Evolutionary conservation across 2,113 vertebrate genomes (phyloP), one percentile per base, ranked within the genome.

Genomic region (Tychaedon coryphoeus): DNA sequence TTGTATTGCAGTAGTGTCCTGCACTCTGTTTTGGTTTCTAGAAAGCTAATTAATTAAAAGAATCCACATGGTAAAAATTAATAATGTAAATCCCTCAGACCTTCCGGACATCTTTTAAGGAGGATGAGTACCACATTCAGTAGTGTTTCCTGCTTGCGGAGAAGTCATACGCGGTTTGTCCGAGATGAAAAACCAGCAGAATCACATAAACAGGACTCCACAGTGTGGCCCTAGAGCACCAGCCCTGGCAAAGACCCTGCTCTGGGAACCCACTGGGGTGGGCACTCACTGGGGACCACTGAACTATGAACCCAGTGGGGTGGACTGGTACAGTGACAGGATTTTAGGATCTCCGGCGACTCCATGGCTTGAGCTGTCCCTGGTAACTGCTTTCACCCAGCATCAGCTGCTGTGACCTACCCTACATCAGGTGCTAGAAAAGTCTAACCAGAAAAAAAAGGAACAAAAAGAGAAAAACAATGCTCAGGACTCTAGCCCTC

Each of bases 31-130:
- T 92, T 62, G 62, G 56, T 96, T 96, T 92, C 79, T 83, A 86
- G 56, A 79, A 92, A 91, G 79, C 48, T 90, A 95, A 95, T 96
- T 95, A 87, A 90, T 96, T 96, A 82, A 88, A 95, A 82, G 61
- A 91, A 75, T 74, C 81, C 80, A 93, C 88, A 82, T 83, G 83
- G 79, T 77, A 60, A 73, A 66, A 91, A 70, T 90, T 29, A 94
- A 96, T 85, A 67, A 86, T 24, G 17, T 72, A 74, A 57, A 91
- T 95, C 86, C 51, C 87, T 95, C 36, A 51, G 60, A 53, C 85
- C 56, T 83, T 91, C 71, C n/a, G 19, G 57, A 26, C 34, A n/a
- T 45, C 42, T 34, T 76, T 79, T 42, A 76, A 73, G 72, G 73
- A 84, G 58, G 54, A 61, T 15, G 31, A 93, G 77, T 1, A 1